Conservation (phyloP, 2,113 vertebrate genomes). For the Mola mola region DNA sequence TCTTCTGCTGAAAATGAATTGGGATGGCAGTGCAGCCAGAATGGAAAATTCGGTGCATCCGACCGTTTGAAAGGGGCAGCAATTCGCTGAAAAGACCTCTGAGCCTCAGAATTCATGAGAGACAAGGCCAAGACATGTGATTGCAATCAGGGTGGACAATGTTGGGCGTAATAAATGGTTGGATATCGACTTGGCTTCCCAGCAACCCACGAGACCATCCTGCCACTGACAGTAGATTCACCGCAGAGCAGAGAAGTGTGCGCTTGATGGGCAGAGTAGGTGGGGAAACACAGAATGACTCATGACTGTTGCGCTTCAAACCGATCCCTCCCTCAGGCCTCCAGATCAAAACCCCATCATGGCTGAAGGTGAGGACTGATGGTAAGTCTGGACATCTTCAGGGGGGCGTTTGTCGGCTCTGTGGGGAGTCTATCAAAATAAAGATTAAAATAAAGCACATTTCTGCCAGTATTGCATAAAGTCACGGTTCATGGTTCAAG, state of each 20-base stretch:
- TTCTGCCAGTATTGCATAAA: slow-evolving; percentile 57
- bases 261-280: slow-evolving; percentile 11
- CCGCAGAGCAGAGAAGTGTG: slow-evolving; percentile 46
- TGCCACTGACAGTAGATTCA: slow-evolving; percentile 24
- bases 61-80: slow-evolving; percentile 39
- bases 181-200: slow-evolving; percentile 39
- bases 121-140: slow-evolving; percentile 62
- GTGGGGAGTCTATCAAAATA: slow-evolving; percentile 13
- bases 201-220: slow-evolving; percentile 23
- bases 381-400: slow-evolving; percentile 47
- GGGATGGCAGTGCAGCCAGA: slow-evolving; percentile 35
- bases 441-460: slow-evolving; percentile 49
- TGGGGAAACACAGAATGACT: slow-evolving; percentile 48
- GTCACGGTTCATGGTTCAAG: slow-evolving; percentile 70
- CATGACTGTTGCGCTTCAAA: slow-evolving; percentile 59
- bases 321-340: slow-evolving; percentile 70
- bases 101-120: slow-evolving; percentile 22
- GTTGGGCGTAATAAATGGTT: slow-evolving; percentile 60
- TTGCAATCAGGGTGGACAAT: slow-evolving; percentile 70
- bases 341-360: slow-evolving; percentile 77
- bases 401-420: slow-evolving; percentile 18
- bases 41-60: slow-evolving; percentile 49
- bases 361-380: slow-evolving; percentile 59
- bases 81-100: slow-evolving; percentile 40
- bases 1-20: slow-evolving; percentile 56